Conservation (phyloP, 2,888 invertebrate species). For the Drosophila anomalata region DNA sequence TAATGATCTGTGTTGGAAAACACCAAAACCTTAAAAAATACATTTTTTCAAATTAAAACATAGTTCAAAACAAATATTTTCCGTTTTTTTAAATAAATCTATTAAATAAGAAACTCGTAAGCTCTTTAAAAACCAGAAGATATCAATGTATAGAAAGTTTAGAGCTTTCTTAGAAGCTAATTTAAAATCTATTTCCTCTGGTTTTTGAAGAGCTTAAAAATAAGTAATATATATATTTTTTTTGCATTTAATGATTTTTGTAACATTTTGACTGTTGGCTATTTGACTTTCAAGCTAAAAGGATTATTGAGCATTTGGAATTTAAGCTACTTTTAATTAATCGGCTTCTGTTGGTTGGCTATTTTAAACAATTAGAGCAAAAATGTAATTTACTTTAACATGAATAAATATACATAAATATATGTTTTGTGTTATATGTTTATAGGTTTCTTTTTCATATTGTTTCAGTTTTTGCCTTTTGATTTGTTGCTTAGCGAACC, state of each 20-base stretch:
- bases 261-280: conserved; percentile 74
- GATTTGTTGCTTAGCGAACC: conserved; percentile 52
- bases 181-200: background rate
- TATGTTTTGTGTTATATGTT: conserved; percentile 47
- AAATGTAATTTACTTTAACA: conserved; percentile 73
- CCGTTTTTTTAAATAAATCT: background rate
- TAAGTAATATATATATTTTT: conserved; percentile 22
- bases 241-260: conserved; percentile 53
- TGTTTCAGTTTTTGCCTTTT: conserved; percentile 57
- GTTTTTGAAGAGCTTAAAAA: conserved; percentile 25
- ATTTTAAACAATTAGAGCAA: conserved; percentile 55
- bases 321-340: conserved; percentile 42
- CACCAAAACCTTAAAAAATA: background rate
- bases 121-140: background rate
- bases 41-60: background rate
- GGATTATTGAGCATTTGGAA: conserved; percentile 71
- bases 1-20: background rate
- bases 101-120: background rate
- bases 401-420: conserved; percentile 77
- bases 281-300: conserved; percentile 74
- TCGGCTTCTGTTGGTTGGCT: conserved; percentile 43
- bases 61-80: background rate
- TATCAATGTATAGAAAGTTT: background rate
- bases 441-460: conserved; percentile 28
- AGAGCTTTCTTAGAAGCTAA: background rate